Evolutionary conservation across 2,113 vertebrate species (phyloP), one percentile per base, ranked within the genome.

Genomic region (Channa maculata): DNA sequence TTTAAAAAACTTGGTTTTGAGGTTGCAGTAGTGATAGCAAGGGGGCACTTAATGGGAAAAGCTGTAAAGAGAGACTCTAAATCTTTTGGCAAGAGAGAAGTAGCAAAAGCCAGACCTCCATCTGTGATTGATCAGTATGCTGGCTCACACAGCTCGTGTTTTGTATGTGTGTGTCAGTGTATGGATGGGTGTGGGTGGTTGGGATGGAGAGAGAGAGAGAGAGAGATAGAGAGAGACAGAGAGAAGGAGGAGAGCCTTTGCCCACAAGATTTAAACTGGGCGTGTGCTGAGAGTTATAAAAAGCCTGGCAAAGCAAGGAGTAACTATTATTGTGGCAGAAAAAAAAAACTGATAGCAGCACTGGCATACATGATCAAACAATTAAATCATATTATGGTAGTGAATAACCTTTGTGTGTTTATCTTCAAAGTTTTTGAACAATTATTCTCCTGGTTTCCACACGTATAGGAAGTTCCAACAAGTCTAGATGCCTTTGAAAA

Each of bases 281-380:
- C 54, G 89, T 93, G 87, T 93, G 66, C 83, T 70, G 76, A 51
- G 81, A 71, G 90, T 92, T 97, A 96, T 95, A 96, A 96, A 96
- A 96, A 96, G 94, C 85, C 84, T 93, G 91, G 92, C 87, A 89
- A 66, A 66, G 79, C 39, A 68, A 85, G 80, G 85, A 90, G 74
- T 0, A 85, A 59, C 92, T 57, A 94, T 96, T 93, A 95, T 55
- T 76, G 80, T 52, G 82, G 87, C n/a, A 78, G 58, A 90, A 91
- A 91, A 24, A 24, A 24, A 24, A 80, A 63, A 82, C 82, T 59
- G 87, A 88, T 77, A 88, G 11, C 75, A 72, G 63, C 60, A 38
- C 6, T 41, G 73, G 78, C 67, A 59, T 51, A 46, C 39, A 3
- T 14, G 64, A 82, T 61, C 62, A 61, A 74, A 74, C 2, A 36